Evolutionary conservation across 2,113 vertebrate genomes (phyloP).

Genomic region (Menidia beryllina): DNA sequence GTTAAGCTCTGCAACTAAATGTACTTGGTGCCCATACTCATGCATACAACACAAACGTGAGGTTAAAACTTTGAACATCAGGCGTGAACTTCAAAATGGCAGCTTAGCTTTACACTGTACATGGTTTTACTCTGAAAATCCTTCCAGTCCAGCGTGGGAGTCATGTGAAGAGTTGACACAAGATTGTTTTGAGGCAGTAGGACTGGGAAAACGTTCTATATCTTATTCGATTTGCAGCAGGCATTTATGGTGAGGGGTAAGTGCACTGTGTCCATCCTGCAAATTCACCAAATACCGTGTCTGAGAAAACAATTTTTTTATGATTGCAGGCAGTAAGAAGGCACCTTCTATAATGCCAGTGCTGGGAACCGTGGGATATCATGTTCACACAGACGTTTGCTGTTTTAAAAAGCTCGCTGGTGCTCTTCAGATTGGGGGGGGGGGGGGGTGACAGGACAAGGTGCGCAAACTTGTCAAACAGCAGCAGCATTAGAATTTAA

Average conservation of each 20-base stretch:
- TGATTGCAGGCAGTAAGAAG: constrained; percentile 55
- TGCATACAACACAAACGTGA: constrained; percentile 54
- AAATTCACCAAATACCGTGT: constrained; percentile 36
- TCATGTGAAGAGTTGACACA: constrained; percentile 23
- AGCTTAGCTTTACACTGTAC: constrained; percentile 52
- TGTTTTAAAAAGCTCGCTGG: constrained; percentile 66
- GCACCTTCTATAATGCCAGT: constrained; percentile 56
- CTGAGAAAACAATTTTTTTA: constrained; percentile 1
- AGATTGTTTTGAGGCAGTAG: constrained; percentile 35
- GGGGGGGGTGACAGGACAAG: constrained; percentile 5
- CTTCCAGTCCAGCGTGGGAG: background rate
- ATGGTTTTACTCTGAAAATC: constrained; percentile 19
- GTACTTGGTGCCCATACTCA: constrained; percentile 36
- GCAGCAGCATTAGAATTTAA: constrained; percentile 25
- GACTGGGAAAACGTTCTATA: constrained; percentile 32
- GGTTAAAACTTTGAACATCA: constrained; percentile 30
- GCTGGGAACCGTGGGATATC: constrained; percentile 23
- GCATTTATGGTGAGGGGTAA: constrained; percentile 72
- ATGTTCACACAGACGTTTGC: constrained; percentile 48
- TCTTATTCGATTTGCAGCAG: constrained; percentile 56
- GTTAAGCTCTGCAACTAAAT: constrained; percentile 25
- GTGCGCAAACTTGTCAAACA: constrained; percentile 28
- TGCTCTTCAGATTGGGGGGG: constrained; percentile 47
- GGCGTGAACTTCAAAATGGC: constrained; percentile 39
- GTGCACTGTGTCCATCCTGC: constrained; percentile 65